Conservation (phyloP, 2,113 vertebrate species). For the Nothoprocta perdicaria region DNA sequence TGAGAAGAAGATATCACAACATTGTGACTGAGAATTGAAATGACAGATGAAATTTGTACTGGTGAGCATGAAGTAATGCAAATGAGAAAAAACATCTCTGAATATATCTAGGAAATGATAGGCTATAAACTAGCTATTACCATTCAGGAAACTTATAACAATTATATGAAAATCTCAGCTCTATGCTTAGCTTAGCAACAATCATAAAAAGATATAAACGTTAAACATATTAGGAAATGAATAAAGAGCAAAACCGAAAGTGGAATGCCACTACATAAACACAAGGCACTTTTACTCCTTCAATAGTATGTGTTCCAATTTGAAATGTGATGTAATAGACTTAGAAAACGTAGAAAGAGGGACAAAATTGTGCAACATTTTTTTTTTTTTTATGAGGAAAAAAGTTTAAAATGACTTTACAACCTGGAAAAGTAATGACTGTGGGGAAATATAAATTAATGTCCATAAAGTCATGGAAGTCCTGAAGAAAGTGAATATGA, state of each 20-base stretch:
- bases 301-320: background rate
- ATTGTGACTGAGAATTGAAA: background rate
- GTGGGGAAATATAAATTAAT: background rate
- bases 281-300: background rate
- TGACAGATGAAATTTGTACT: background rate
- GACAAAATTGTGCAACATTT: background rate
- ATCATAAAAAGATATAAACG: background rate
- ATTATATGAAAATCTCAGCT: background rate
- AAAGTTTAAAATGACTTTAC: background rate
- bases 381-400: background rate
- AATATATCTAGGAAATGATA: background rate
- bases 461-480: background rate
- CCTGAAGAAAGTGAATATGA: background rate
- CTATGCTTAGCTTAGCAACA: background rate
- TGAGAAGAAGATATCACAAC: background rate
- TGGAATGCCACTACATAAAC: background rate
- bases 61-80: background rate
- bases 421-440: background rate
- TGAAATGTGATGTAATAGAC: background rate
- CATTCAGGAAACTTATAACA: background rate
- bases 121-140: background rate
- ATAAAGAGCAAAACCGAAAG: background rate
- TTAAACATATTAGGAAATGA: background rate
- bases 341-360: background rate
- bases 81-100: background rate